These are phyloP conservation scores for Saccostrea echinata DNA, from an alignment of 1,140 invertebrate genomes.

Conservation along the genomic window DNA sequence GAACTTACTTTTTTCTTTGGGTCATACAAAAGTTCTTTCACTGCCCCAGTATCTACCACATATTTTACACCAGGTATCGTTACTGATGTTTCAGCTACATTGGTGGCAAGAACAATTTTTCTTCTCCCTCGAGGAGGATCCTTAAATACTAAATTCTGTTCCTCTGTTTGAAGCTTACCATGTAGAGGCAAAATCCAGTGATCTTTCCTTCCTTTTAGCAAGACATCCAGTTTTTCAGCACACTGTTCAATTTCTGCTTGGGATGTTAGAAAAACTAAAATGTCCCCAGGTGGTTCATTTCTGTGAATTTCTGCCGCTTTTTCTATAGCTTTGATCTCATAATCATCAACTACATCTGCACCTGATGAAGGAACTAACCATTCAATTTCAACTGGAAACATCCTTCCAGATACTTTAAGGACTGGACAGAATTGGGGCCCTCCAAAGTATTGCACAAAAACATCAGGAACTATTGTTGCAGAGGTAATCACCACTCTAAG, in stretches of 20 bases:
- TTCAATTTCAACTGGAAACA: conserved; percentile 94
- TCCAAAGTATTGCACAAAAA: conserved; percentile 86
- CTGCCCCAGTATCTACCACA: conserved; percentile 78
- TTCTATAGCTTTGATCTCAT: conserved; percentile 96
- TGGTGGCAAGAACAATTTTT: conserved; percentile 78
- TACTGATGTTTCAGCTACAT: conserved; percentile 79
- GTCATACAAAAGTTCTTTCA: conserved; percentile 75
- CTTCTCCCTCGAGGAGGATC: conserved; percentile 60
- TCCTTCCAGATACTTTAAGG: conserved; percentile 93
- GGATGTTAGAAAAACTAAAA: conserved; percentile 95
- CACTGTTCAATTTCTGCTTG: conserved; percentile 75
- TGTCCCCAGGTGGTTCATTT: conserved; percentile 92
- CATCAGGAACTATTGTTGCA: conserved; percentile 82
- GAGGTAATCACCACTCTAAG: conserved; percentile 76
- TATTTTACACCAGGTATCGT: conserved; percentile 77
- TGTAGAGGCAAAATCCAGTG: conserved; percentile 87
- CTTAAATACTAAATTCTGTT: conserved; percentile 87
- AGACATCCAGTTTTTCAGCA: conserved; percentile 59
- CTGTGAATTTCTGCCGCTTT: conserved; percentile 97
- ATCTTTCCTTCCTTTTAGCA: conserved; percentile 45
- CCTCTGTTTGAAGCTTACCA: conserved; percentile 96
- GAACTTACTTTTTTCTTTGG: conserved; percentile 70
- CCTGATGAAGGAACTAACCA: conserved; percentile 91
- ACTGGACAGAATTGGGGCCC: conserved; percentile 90
- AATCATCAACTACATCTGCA: conserved; percentile 88